Percentiles rank a stretch among this genome's conserved stretches.
Conservation (phyloP, 2,113 vertebrate genomes). For the Heliornis fulica region DNA sequence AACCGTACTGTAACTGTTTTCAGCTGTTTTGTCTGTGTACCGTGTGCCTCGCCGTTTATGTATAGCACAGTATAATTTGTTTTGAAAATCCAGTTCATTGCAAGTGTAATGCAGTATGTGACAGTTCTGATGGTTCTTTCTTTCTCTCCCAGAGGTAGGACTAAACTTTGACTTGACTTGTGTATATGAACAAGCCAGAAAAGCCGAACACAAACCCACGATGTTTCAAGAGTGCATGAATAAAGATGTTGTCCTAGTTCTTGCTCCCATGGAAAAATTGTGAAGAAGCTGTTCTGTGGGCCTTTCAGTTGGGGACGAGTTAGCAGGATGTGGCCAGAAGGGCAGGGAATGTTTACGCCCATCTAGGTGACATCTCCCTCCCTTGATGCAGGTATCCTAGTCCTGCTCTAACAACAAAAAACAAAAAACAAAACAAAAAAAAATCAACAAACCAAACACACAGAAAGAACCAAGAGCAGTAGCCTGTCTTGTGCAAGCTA, state of each 20-base stretch:
- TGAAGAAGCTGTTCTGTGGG: slow-evolving; percentile 69
- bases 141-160: slow-evolving; percentile 72
- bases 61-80: slow-evolving; percentile 53
- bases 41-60: slow-evolving; percentile 49
- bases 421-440: not conserved
- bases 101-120: slow-evolving; percentile 65
- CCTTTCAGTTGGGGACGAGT: slow-evolving; percentile 67
- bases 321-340: slow-evolving; percentile 66
- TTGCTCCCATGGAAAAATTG: slow-evolving; percentile 69
- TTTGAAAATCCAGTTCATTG: slow-evolving; percentile 61
- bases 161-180: slow-evolving; percentile 72
- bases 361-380: slow-evolving; percentile 62
- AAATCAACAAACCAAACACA: not conserved
- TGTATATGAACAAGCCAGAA: slow-evolving; percentile 71
- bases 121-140: slow-evolving; percentile 70
- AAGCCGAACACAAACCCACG: slow-evolving; percentile 71
- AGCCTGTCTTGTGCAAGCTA: slow-evolving; percentile 39
- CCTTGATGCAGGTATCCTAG: slow-evolving; percentile 31
- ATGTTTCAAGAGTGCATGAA: slow-evolving; percentile 71
- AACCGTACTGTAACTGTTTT: slow-evolving; percentile 6
- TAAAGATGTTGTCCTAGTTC: slow-evolving; percentile 72
- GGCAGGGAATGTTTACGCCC: slow-evolving; percentile 59
- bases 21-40: slow-evolving; percentile 58
- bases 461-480: not conserved
- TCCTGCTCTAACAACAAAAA: slow-evolving; percentile 31